Conservation (phyloP, 2,888 invertebrate species). For the Stenodema calcarata region DNA sequence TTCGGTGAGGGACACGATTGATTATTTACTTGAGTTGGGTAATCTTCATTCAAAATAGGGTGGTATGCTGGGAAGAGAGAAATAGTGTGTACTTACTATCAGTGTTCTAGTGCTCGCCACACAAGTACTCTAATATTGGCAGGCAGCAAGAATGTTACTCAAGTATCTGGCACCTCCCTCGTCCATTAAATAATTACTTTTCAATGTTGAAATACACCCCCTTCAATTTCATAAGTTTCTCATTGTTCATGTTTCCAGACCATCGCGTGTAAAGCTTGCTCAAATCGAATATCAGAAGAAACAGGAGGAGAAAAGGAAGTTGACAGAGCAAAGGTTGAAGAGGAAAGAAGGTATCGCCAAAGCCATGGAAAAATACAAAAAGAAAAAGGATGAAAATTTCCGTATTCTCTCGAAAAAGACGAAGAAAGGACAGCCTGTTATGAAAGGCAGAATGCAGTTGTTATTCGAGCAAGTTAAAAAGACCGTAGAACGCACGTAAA, state of each 20-base stretch:
- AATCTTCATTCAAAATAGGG: too few relatives aligned
- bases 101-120: too few relatives aligned
- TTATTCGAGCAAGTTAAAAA: conserved; percentile 77
- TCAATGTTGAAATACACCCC: too few relatives aligned
- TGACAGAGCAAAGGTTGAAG: conserved; percentile 64
- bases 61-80: too few relatives aligned
- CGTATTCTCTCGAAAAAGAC: conserved; percentile 79
- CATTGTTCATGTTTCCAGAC: conserved; percentile 4
- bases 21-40: too few relatives aligned
- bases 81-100: too few relatives aligned
- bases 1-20: too few relatives aligned
- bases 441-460: conserved; percentile 81
- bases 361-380: conserved; percentile 72
- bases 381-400: conserved; percentile 73
- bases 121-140: too few relatives aligned
- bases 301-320: conserved; percentile 64
- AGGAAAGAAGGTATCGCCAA: conserved; percentile 68
- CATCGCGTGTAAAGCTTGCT: conserved; percentile 37
- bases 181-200: too few relatives aligned
- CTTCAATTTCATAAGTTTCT: too few relatives aligned
- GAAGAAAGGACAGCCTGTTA: conserved; percentile 82
- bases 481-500: neutral
- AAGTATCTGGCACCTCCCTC: too few relatives aligned
- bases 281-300: conserved; percentile 29
- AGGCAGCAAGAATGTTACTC: too few relatives aligned